A percentile compares a stretch with the other conserved stretches of the same genome.
These are phyloP conservation scores for Amphimedon queenslandica DNA, from an alignment of 37 sponge, comb jelly and placozoan genomes.

Conservation along the genomic window DNA sequence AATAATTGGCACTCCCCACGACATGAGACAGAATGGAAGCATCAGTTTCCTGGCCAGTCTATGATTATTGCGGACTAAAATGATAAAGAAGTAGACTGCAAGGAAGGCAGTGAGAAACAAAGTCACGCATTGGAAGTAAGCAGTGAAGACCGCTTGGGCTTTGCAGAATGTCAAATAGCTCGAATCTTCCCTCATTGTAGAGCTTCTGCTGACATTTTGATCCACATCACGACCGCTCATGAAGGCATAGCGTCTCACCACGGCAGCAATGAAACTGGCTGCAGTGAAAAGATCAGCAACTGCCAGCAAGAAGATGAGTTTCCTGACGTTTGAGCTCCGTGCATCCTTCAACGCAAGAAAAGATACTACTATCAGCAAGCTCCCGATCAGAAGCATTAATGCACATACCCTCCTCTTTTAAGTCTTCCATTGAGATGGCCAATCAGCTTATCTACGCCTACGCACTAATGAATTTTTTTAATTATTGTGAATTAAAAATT, in stretches of 20 bases:
- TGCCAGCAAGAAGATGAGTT: conserved; percentile 15
- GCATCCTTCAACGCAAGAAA: conserved; percentile 15
- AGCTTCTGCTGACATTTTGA: neutral
- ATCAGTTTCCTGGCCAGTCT: conserved; percentile 24
- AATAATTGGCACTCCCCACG: conserved; percentile 53
- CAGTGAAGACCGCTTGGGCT: conserved; percentile 50
- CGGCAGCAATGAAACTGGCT: neutral
- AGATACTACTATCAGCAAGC: conserved; percentile 17
- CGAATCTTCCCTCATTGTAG: neutral
- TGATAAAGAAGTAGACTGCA: conserved; percentile 56
- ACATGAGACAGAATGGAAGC: conserved; percentile 29
- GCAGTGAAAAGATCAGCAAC: conserved; percentile 29
- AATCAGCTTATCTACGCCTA: no score
- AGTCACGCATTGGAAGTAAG: conserved; percentile 33
- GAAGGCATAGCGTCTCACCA: neutral
- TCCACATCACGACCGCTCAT: neutral
- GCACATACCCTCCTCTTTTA: no score
- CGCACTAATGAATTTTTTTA: no score
- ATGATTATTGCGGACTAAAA: conserved; percentile 26
- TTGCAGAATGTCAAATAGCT: conserved; percentile 5
- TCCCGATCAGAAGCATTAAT: conserved; percentile 9
- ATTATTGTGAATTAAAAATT: no score
- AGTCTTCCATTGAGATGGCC: no score
- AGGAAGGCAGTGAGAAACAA: conserved; percentile 58
- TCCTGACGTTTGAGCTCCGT: conserved; percentile 3